Percentiles rank a stretch among this genome's conserved stretches.
These are phyloP conservation scores for Fistularia commersonii DNA, from an alignment of 2,797 vertebrate genomes.

Conservation along the genomic window DNA sequence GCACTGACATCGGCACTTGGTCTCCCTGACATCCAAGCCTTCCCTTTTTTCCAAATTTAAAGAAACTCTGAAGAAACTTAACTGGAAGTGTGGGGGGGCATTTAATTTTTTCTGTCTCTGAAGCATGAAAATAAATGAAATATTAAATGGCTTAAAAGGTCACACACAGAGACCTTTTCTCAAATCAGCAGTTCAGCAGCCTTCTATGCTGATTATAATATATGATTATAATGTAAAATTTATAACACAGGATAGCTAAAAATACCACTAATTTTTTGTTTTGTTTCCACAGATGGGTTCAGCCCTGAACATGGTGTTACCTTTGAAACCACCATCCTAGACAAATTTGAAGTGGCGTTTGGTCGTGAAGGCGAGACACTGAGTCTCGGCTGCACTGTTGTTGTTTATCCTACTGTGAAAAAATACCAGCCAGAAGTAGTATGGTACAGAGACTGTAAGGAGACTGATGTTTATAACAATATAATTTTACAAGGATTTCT, in stretches of 20 bases:
- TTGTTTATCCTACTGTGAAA: constrained; percentile 90
- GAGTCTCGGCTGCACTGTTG: constrained; percentile 91
- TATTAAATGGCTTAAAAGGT: neutral
- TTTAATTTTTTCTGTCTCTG: too few relatives aligned
- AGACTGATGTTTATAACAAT: neutral
- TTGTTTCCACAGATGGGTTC: constrained; percentile 76
- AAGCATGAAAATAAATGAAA: too few relatives aligned
- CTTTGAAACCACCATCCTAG: constrained; percentile 88
- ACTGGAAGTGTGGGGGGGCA: too few relatives aligned
- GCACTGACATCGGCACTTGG: too few relatives aligned
- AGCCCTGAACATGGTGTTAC: constrained; percentile 87
- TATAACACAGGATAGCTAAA: too few relatives aligned
- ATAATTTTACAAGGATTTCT: neutral
- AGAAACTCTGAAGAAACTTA: too few relatives aligned
- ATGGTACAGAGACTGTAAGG: constrained; percentile 86
- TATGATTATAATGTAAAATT: neutral
- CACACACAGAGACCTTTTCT: too few relatives aligned
- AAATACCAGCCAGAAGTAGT: constrained; percentile 90
- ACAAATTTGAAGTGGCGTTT: constrained; percentile 91
- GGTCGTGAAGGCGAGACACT: constrained; percentile 90
- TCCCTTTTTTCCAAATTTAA: too few relatives aligned
- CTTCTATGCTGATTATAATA: neutral
- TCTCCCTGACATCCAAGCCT: too few relatives aligned
- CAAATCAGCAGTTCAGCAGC: too few relatives aligned
- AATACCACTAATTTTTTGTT: neutral